Conservation (phyloP, 1,140 invertebrate genomes). For the Nixonia krombeini region DNA sequence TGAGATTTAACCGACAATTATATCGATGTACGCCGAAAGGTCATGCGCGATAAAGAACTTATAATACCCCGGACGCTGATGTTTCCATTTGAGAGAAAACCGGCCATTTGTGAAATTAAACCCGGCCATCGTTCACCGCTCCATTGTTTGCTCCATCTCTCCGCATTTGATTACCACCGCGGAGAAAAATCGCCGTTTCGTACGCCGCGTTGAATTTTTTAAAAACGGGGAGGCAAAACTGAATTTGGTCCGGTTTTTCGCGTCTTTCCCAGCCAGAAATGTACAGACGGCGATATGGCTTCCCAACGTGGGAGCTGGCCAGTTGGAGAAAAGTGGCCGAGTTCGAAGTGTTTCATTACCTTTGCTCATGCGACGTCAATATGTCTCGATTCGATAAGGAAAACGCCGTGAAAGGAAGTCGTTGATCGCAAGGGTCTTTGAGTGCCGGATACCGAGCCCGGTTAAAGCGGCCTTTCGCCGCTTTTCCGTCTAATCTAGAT, state of each 20-base stretch:
- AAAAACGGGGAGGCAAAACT: no score
- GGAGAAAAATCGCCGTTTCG: no score
- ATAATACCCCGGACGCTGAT: conserved; percentile 17
- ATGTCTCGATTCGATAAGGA: conserved; percentile 13
- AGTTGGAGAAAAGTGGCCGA: background rate
- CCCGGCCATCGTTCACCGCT: conserved; percentile 38
- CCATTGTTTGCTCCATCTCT: conserved; percentile 18
- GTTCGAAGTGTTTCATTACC: conserved; percentile 17
- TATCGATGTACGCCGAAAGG: conserved; percentile 13
- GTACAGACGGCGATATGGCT: no score
- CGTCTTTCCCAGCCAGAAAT: no score
- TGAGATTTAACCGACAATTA: conserved; percentile 30
- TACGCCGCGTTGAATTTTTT: no score
- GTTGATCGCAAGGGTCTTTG: conserved; percentile 3
- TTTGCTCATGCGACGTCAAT: conserved; percentile 24
- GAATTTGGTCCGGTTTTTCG: no score
- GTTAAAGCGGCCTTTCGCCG: background rate
- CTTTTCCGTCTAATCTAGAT: conserved; percentile 12
- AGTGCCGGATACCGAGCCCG: conserved; percentile 5
- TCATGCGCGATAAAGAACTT: conserved; percentile 20
- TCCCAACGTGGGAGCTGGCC: background rate
- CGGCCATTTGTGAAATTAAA: conserved; percentile 60
- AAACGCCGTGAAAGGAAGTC: conserved; percentile 9
- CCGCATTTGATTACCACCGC: conserved; percentile 4
- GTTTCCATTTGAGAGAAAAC: conserved; percentile 30